Evolutionary conservation across 2,797 vertebrate species (phyloP).

Genomic region (Sparidentex hasta): DNA sequence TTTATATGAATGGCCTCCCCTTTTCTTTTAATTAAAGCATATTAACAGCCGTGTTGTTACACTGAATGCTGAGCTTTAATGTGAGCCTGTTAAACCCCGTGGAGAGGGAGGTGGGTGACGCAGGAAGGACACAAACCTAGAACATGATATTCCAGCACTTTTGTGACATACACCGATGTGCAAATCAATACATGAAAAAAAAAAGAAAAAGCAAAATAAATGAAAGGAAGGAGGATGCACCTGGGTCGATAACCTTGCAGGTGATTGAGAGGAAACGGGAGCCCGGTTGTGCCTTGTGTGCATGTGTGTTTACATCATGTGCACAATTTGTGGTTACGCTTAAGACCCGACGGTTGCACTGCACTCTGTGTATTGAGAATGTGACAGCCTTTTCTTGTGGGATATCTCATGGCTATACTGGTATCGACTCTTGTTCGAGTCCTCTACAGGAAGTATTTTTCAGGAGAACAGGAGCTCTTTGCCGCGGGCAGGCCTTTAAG

Average conservation of each 20-base stretch:
- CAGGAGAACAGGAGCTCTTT: slow-evolving; percentile 50
- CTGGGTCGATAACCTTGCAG: slow-evolving; percentile 78
- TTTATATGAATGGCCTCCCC: slow-evolving; percentile 35
- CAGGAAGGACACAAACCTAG: slow-evolving; percentile 63
- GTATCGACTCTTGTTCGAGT: slow-evolving; percentile 60
- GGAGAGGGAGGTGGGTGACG: slow-evolving; percentile 16
- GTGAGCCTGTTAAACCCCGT: not conserved
- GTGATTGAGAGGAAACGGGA: slow-evolving; percentile 77
- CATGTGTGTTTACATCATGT: slow-evolving; percentile 44
- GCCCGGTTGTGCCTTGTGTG: slow-evolving; percentile 38
- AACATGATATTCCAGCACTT: slow-evolving; percentile 70
- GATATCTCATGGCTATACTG: slow-evolving; percentile 46
- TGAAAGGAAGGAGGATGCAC: slow-evolving; percentile 74
- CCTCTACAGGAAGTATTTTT: slow-evolving; percentile 72
- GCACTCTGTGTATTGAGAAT: slow-evolving; percentile 45
- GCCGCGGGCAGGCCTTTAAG: slow-evolving; percentile 61
- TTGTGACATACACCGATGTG: slow-evolving; percentile 65
- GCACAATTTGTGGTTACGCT: slow-evolving; percentile 37
- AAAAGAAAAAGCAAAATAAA: slow-evolving; percentile 69
- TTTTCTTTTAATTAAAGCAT: slow-evolving; percentile 54
- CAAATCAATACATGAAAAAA: slow-evolving; percentile 78
- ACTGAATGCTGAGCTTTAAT: slow-evolving; percentile 33
- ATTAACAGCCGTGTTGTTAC: slow-evolving; percentile 37
- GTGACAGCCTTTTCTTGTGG: slow-evolving; percentile 57
- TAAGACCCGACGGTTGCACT: slow-evolving; percentile 10